Base-by-base conservation (phyloP, 2,888 invertebrate species). In the Clivina fossor region DNA sequence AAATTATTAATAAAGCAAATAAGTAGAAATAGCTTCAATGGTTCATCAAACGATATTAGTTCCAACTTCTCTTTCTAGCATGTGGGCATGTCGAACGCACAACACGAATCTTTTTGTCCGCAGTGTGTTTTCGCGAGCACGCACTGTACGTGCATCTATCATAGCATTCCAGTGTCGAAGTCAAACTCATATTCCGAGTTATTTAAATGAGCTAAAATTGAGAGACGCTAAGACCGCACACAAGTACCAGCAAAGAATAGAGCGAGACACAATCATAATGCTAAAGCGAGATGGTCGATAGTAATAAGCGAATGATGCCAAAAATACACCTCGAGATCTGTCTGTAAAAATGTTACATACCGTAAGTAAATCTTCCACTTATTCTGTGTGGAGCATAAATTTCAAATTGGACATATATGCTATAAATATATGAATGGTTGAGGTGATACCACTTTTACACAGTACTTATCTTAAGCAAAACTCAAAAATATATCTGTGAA, bases 241-340 rank as follows among this genome's bases (percentile, higher is more conserved):
- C 51, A 51, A 51, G 51, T 51, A 51, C 51, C n/a, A n/a, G n/a
- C n/a, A n/a, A n/a, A 15, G 15, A 16, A 32, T 9, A 16, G 51
- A 51, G 41, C 30, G 22, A 32, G 41, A 50, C 11, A 15, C 24
- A 16, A 26, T 9, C 32, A 19, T 16, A 8, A 28, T 22, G 20
- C 15, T 33, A 2, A 20, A 16, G 38, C 8, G 38, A 38, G 38
- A 18, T 4, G 13, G 26, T n/a, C 24, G 7, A 26, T 4, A 55
- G 54, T 55, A 55, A 55, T 55, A 55, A 55, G 54, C 47, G 47
- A 55, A 47, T 40, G 46, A 46, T 38, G 54, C 54, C 54, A 55
- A 55, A 55, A 55, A 55, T 55, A 55, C 46, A 37, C 54, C 33
- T 44, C 43, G 33, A n/a, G 30, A 46, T 55, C 46, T 55, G 54